Evolutionary conservation across 1,140 invertebrate species (phyloP).

Genomic region (Andricus grossulariae): DNA sequence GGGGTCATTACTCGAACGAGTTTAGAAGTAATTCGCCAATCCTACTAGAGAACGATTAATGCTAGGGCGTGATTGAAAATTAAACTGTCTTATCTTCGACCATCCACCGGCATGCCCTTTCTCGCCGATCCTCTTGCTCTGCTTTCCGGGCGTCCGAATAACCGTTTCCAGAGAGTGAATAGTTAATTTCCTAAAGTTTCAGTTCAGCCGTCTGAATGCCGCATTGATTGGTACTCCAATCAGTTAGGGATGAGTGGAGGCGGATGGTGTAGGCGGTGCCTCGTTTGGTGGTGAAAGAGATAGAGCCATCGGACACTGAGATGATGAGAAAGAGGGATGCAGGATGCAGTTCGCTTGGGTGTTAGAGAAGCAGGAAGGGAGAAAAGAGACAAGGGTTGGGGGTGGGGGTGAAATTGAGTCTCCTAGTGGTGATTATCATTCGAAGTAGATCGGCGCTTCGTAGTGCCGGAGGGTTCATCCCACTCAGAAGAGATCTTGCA

Average conservation of each 20-base stretch:
- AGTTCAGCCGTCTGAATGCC: slow-evolving; percentile 70
- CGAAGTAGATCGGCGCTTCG: slow-evolving; percentile 63
- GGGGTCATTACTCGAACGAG: not conserved
- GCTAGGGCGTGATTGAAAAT: slow-evolving; percentile 69
- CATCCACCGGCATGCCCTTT: slow-evolving; percentile 44
- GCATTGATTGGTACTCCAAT: slow-evolving; percentile 76
- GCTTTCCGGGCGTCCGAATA: slow-evolving; percentile 70
- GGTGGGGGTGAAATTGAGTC: slow-evolving; percentile 63
- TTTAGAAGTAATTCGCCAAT: slow-evolving; percentile 28
- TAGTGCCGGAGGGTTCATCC: slow-evolving; percentile 51
- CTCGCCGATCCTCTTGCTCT: slow-evolving; percentile 47
- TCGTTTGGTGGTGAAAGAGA: slow-evolving; percentile 37
- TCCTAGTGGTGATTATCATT: slow-evolving; percentile 70
- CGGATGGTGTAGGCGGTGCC: slow-evolving; percentile 44
- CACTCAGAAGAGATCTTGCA: slow-evolving; percentile 51
- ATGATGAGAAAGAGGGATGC: slow-evolving; percentile 33
- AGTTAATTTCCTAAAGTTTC: slow-evolving; percentile 76
- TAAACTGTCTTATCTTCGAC: slow-evolving; percentile 70
- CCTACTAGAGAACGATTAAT: slow-evolving; percentile 38
- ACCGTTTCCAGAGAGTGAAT: slow-evolving; percentile 73
- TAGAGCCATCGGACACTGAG: slow-evolving; percentile 33
- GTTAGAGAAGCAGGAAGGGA: slow-evolving; percentile 30
- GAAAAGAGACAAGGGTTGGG: slow-evolving; percentile 33
- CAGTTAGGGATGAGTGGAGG: slow-evolving; percentile 66
- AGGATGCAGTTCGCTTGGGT: slow-evolving; percentile 21